Base-by-base conservation (phyloP, 2,888 invertebrate genomes). In the Trichogramma dendrolimi region DNA sequence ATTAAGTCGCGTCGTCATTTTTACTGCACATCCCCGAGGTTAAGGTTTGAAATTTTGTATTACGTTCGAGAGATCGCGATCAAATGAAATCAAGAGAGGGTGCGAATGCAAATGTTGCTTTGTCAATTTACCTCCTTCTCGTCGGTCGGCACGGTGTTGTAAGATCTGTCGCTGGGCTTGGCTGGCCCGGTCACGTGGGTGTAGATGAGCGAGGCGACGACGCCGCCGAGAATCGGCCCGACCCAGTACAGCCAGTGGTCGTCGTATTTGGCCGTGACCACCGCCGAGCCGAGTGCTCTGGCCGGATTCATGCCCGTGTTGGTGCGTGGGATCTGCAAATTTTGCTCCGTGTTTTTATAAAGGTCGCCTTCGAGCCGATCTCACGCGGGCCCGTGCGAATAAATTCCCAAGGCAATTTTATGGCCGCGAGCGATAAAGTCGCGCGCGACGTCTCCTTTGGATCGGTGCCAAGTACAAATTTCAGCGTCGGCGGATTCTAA, bases 221-320 rank as follows among this genome's bases (percentile, higher is more conserved):
- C 82, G 5, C 91, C 94, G 47, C 94, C 94, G 2, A 89, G 81
- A 63, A 91, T 84, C 0, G 94, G 94, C 0, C 94, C 94, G n/a
- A 87, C 84, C 94, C 94, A 94, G 81, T 92, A 94, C 1, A 94
- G 88, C 94, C 94, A 95, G 72, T 95, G 95, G 70, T 91, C 79
- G 4, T 81, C 79, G 89, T 92, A 95, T 42, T 81, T 80, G 64
- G 86, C 85, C 67, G 86, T 86, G 61, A 94, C 86, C 39, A 93
- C 86, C 3, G 95, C 92, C 0, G 93, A 91, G 62, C 95, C 95
- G 73, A 95, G 86, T 63, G 91, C 89, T 65, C 95, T 84, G 0
- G 95, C 95, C 0, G 95, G 94, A 81, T 95, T 95, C 94, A 95
- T 94, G 71, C 94, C 90, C 47, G 94, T 86, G 51, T 94, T 93